Evolutionary conservation across 1,140 invertebrate species (phyloP), one percentile per base, ranked within the genome.

Genomic region (Pollicipes pollicipes): DNA sequence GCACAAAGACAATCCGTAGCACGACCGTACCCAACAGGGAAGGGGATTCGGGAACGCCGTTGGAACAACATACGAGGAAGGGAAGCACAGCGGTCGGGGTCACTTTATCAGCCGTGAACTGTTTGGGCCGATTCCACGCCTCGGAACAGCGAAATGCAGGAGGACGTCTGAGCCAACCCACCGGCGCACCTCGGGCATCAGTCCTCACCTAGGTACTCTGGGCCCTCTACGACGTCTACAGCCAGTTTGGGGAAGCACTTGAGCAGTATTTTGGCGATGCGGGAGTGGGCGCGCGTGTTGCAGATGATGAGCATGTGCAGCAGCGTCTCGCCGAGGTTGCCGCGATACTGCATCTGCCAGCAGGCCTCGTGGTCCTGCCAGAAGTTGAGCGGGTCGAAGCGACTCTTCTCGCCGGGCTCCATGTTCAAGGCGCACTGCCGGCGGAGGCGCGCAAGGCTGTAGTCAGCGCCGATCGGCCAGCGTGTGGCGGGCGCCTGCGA

Each of bases 291-390:
- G 77, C 90, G 88, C 0, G 91, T 95, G 80, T 97, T 93, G 77
- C 93, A 93, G 71, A 97, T 95, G 73, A 97, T 94, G 16, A 97
- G 84, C 0, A 99, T 88, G 77, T 99, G 96, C 6, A 98, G 83
- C 6, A 97, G 80, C 4, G 90, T 95, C 82, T 99, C 96, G 0
- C 96, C 96, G 0, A 98, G 81, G 0, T 93, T 92, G 0, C 95
- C 95, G 45, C 95, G 83, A 78, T 95, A 93, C 75, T 95, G 90
- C 88, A 98, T 91, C 79, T 96, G 91, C 96, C 96, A 99, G 77
- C 94, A 97, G 0, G 92, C 92, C 72, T 91, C 88, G 78, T 95
- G 92, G 77, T 95, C 91, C 70, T 83, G 83, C 91, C 91, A 94
- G 75, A 89, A 89, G 0, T 87, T 86, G 6, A 93, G 79, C 0